These are phyloP conservation scores for Garra rufa DNA, from an alignment of 2,113 vertebrate species.

Conservation along the genomic window DNA sequence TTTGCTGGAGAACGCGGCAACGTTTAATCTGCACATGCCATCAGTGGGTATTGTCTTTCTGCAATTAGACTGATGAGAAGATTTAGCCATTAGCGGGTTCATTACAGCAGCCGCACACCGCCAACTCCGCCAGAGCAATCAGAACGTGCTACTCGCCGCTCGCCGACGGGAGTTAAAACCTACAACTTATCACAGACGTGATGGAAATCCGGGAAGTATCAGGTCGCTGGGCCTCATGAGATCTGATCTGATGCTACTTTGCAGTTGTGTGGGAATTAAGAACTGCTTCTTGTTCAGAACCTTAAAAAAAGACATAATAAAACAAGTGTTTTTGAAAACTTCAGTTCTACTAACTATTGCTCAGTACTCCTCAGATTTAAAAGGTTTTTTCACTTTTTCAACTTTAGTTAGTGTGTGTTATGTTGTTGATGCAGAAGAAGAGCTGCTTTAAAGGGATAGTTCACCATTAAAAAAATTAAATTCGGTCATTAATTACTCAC, in stretches of 20 bases:
- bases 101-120: conserved; percentile 47
- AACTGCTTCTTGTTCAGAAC: not conserved
- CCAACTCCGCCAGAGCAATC: conserved; percentile 47
- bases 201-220: not conserved
- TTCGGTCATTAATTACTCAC: too few relatives aligned
- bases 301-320: not conserved
- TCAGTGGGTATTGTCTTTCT: conserved; percentile 59
- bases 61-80: conserved; percentile 61
- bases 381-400: too few relatives aligned
- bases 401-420: too few relatives aligned
- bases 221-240: not conserved
- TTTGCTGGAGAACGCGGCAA: conserved; percentile 44
- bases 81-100: conserved; percentile 59
- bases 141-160: conserved; percentile 29
- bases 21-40: conserved; percentile 57
- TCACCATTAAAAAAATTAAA: too few relatives aligned
- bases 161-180: conserved; percentile 14
- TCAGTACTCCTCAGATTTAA: too few relatives aligned
- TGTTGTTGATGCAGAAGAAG: too few relatives aligned
- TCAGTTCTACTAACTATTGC: too few relatives aligned
- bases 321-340: not conserved
- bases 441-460: not conserved
- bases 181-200: conserved; percentile 1
- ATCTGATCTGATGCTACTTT: too few relatives aligned
- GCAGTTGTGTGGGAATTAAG: not conserved